These are phyloP conservation scores for Yponomeuta plumbellus DNA, from an alignment of 2,888 invertebrate species.

Conservation along the genomic window DNA sequence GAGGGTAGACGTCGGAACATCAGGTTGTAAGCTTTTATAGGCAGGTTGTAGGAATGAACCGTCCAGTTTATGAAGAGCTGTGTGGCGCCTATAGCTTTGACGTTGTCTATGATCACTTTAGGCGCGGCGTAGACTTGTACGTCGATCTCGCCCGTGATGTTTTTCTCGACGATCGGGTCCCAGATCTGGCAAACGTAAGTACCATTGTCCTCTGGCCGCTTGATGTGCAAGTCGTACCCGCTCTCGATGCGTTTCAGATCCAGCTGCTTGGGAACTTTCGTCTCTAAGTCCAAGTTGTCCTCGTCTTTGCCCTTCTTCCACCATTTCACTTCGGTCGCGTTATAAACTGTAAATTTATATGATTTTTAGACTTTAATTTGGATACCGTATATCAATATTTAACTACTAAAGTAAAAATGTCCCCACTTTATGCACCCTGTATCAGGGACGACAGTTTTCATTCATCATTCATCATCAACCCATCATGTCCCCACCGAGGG, in stretches of 20 bases:
- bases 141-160: slow-evolving; percentile 58
- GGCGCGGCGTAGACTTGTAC: slow-evolving; percentile 83
- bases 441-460: too few species aligned
- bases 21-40: slow-evolving; percentile 77
- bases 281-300: slow-evolving; percentile 28
- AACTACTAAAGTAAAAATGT: not conserved
- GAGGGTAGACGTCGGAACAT: slow-evolving; percentile 59
- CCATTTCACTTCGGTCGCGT: slow-evolving; percentile 53
- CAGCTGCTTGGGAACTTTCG: slow-evolving; percentile 32
- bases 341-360: slow-evolving; percentile 44
- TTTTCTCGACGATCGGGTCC: slow-evolving; percentile 48
- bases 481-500: too few species aligned
- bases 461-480: too few species aligned
- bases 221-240: slow-evolving; percentile 62
- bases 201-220: slow-evolving; percentile 83
- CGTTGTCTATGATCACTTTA: slow-evolving; percentile 81
- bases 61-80: slow-evolving; percentile 91
- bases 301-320: slow-evolving; percentile 38
- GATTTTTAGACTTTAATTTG: not conserved
- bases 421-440: not conserved
- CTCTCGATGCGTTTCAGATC: slow-evolving; percentile 78
- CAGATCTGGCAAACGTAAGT: slow-evolving; percentile 54
- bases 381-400: not conserved
- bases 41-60: slow-evolving; percentile 84
- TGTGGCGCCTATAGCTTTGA: slow-evolving; percentile 84